Evolutionary conservation across 2,888 invertebrate genomes (phyloP).

Genomic region (Clanis bilineata): DNA sequence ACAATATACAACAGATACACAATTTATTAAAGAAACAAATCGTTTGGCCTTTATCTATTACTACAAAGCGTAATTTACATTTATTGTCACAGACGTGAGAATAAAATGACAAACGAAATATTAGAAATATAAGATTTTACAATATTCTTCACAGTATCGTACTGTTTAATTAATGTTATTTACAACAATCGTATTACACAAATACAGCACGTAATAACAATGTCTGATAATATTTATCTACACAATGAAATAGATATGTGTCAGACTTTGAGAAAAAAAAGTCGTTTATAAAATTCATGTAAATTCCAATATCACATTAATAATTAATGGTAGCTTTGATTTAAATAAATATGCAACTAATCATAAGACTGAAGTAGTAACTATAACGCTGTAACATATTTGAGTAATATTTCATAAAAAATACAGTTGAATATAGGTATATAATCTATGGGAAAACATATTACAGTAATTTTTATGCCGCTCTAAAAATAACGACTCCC

Average conservation of each 20-base stretch:
- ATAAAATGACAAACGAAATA: constrained; percentile 52
- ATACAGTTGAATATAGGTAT: background rate
- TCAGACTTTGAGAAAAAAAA: constrained; percentile 31
- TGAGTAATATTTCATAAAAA: constrained; percentile 2
- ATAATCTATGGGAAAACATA: too few species aligned
- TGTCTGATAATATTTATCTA: constrained; percentile 56
- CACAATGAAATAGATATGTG: constrained; percentile 76
- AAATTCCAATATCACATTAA: constrained; percentile 18
- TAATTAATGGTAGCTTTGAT: constrained; percentile 8
- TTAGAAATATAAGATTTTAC: constrained; percentile 25
- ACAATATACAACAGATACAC: background rate
- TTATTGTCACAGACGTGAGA: constrained; percentile 81
- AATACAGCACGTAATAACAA: constrained; percentile 56
- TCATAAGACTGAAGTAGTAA: constrained; percentile 8
- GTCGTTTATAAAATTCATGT: constrained; percentile 17
- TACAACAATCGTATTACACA: constrained; percentile 58
- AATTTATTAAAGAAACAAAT: constrained; percentile 32
- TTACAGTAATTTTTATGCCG: too few species aligned
- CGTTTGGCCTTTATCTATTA: constrained; percentile 69
- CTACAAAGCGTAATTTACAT: constrained; percentile 80
- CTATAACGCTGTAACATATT: constrained; percentile 1
- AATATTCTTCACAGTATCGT: constrained; percentile 17
- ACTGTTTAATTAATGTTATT: constrained; percentile 38
- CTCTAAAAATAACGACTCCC: background rate
- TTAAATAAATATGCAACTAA: constrained; percentile 10